A percentile compares a stretch with the other conserved stretches of the same genome.
Conservation (phyloP, 1,140 invertebrate genomes). For the Sminthurinus signatus region DNA sequence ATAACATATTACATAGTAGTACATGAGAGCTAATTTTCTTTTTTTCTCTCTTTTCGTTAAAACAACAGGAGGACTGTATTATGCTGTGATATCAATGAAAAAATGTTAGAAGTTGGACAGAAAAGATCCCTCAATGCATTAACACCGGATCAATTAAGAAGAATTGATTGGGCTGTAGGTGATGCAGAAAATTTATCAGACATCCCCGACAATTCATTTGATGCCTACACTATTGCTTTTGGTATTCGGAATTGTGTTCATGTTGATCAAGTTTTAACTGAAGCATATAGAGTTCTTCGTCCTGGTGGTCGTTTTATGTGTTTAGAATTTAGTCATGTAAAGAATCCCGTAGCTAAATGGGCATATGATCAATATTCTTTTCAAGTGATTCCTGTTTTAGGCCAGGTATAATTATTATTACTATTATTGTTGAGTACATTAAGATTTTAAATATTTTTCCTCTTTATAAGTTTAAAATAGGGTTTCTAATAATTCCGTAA, state of each 20-base stretch:
- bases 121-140: constrained; percentile 54
- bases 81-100: constrained; percentile 80
- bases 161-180: constrained; percentile 72
- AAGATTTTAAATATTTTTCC: too few relatives aligned
- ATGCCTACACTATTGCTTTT: constrained; percentile 96
- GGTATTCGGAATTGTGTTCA: constrained; percentile 95
- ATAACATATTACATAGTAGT: too few relatives aligned
- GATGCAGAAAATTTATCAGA: constrained; percentile 83
- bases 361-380: constrained; percentile 97
- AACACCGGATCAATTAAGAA: constrained; percentile 48
- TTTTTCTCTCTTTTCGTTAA: too few relatives aligned
- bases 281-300: constrained; percentile 88
- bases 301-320: constrained; percentile 94
- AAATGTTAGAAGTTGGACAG: constrained; percentile 91
- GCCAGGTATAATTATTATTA: too few relatives aligned
- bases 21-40: too few relatives aligned
- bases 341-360: constrained; percentile 66
- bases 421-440: too few relatives aligned
- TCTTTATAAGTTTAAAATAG: too few relatives aligned
- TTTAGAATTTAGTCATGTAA: constrained; percentile 90
- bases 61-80: not conserved
- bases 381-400: constrained; percentile 93
- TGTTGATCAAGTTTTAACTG: constrained; percentile 79
- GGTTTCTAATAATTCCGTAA: too few relatives aligned
- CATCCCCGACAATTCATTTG: constrained; percentile 70